These are phyloP conservation scores for Hydractinia symbiolongicarpus DNA, from an alignment of 30 jellyfish, hydroid and myxozoan genomes.

Conservation along the genomic window DNA sequence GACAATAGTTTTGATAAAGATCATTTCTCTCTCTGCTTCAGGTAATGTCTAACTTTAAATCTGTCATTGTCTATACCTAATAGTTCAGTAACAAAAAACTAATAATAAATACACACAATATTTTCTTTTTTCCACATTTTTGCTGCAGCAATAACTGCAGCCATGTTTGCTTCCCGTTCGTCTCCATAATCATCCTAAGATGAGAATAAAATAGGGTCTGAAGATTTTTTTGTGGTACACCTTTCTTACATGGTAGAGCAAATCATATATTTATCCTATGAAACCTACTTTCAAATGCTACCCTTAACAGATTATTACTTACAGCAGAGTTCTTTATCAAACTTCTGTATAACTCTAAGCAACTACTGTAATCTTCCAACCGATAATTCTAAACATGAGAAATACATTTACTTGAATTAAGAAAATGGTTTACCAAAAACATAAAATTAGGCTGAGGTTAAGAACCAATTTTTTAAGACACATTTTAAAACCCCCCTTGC, in stretches of 20 bases:
- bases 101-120: slow-evolving; percentile 38
- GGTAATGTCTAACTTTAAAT: too few species aligned
- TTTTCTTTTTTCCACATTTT: slow-evolving; percentile 67
- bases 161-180: slow-evolving; percentile 92
- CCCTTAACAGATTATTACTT: background rate
- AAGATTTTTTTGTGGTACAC: background rate
- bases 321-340: slow-evolving; percentile 84
- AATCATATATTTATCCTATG: background rate
- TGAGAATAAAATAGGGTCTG: too few species aligned
- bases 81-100: too few species aligned
- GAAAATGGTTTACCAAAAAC: too few species aligned
- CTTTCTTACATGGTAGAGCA: background rate
- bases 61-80: too few species aligned
- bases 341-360: slow-evolving; percentile 70
- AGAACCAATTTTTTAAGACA: too few species aligned
- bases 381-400: slow-evolving; percentile 56
- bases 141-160: slow-evolving; percentile 97
- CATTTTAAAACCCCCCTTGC: too few species aligned
- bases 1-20: too few species aligned
- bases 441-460: too few species aligned
- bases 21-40: too few species aligned
- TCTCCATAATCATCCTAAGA: slow-evolving; percentile 85
- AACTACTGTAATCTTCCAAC: slow-evolving; percentile 71
- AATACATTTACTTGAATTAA: too few species aligned
- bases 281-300: background rate